Conservation (phyloP, 2,888 invertebrate species). For the Acanthosepion pharaonis region DNA sequence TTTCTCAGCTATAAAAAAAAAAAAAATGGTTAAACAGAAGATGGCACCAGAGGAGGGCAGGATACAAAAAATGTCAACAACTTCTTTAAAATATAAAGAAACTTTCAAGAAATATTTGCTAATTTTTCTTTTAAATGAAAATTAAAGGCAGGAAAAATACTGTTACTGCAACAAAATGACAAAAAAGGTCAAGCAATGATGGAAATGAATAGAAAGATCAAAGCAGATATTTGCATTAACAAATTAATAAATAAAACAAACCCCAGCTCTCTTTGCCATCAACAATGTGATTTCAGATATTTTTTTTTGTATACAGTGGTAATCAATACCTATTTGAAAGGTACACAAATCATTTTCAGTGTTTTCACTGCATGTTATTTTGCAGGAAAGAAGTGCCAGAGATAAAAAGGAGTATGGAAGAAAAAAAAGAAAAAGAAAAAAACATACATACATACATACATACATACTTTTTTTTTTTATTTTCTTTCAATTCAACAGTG, state of each 20-base stretch:
- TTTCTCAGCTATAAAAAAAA: neutral
- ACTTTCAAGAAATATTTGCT: neutral
- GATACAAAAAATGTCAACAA: neutral
- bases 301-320: neutral
- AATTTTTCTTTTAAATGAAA: neutral
- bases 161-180: conserved; percentile 10
- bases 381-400: neutral
- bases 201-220: neutral
- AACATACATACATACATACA: neutral
- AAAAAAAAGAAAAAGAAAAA: neutral
- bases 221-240: neutral
- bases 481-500: neutral
- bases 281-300: neutral
- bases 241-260: neutral
- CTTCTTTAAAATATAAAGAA: neutral
- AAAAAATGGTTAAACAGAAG: neutral
- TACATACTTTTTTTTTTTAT: neutral
- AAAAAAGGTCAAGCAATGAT: neutral
- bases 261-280: conserved; percentile 16
- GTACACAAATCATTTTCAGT: neutral
- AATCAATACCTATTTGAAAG: neutral
- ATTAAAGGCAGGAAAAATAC: neutral
- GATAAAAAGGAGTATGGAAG: neutral
- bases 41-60: neutral
- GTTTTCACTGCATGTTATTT: neutral